phyloP scores from a whole-genome alignment of 2,113 vertebrate genomes.

The Galemys pyrenaicus region DNA sequence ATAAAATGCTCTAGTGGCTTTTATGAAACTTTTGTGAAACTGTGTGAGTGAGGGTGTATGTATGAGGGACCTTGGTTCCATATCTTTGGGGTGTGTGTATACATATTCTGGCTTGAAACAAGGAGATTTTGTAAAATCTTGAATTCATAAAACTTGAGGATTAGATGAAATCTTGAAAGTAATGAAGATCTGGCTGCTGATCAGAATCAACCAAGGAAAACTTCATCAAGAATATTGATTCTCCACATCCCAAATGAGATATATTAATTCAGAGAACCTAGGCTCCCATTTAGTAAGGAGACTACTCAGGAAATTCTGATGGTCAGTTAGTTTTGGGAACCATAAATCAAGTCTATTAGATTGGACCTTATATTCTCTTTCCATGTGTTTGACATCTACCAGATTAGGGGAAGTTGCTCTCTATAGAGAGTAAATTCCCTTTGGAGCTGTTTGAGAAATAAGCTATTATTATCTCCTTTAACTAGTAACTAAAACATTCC shows the following conservation, averaged over 20 bases:
- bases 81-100: too few species aligned
- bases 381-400: background rate
- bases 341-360: background rate
- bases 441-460: conserved; percentile 37
- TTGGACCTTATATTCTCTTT: background rate
- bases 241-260: background rate
- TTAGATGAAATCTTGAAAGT: conserved; percentile 37
- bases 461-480: conserved; percentile 6
- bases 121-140: conserved; percentile 32
- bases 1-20: too few species aligned
- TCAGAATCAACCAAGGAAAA: background rate
- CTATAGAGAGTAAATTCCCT: background rate
- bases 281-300: background rate
- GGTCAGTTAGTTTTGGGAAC: background rate
- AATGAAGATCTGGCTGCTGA: background rate
- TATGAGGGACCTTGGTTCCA: too few species aligned
- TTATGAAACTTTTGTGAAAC: too few species aligned
- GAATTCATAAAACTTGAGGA: background rate
- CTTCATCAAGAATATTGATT: background rate
- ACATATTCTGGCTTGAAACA: background rate
- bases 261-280: background rate
- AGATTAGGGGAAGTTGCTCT: background rate
- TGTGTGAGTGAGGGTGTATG: too few species aligned
- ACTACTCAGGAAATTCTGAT: background rate
- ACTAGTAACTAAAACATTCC: background rate